Percentiles rank a stretch among this genome's conserved stretches.
Conservation (phyloP, 2,888 invertebrate genomes). For the Athalia rosae region DNA sequence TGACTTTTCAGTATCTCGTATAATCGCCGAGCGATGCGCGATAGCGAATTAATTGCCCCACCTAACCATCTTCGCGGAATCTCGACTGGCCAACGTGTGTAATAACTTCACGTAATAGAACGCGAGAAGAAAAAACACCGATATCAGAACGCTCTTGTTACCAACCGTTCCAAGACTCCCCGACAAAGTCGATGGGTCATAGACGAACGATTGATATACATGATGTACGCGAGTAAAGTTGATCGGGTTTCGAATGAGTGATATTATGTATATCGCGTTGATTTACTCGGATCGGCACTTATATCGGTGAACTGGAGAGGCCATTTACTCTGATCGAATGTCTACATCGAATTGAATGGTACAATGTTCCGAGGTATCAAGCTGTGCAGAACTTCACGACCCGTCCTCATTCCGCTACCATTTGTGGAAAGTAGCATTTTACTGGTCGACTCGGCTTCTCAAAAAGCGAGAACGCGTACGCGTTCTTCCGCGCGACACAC, state of each 20-base stretch:
- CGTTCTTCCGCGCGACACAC: constrained; percentile 35
- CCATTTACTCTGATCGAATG: constrained; percentile 45
- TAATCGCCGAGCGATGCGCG: neutral
- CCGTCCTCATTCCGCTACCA: constrained; percentile 67
- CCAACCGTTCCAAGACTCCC: too few species aligned
- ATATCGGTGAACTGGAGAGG: neutral
- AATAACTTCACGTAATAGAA: neutral
- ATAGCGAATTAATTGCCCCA: neutral
- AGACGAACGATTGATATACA: too few species aligned
- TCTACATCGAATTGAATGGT: constrained; percentile 62
- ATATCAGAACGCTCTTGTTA: too few species aligned
- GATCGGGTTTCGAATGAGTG: too few species aligned
- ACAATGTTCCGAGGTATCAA: constrained; percentile 44
- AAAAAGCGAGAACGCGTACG: constrained; percentile 38
- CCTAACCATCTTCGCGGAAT: neutral
- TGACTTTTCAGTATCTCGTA: neutral
- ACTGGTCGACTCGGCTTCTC: constrained; percentile 43
- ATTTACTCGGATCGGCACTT: too few species aligned
- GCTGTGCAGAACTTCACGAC: constrained; percentile 49
- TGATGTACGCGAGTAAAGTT: too few species aligned
- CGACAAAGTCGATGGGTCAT: too few species aligned
- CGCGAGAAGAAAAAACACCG: neutral
- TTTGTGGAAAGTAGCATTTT: constrained; percentile 61
- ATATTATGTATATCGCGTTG: too few species aligned
- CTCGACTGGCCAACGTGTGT: neutral